These are phyloP conservation scores for Homarus americanus DNA, from an alignment of 1,140 invertebrate species.

Conservation along the genomic window DNA sequence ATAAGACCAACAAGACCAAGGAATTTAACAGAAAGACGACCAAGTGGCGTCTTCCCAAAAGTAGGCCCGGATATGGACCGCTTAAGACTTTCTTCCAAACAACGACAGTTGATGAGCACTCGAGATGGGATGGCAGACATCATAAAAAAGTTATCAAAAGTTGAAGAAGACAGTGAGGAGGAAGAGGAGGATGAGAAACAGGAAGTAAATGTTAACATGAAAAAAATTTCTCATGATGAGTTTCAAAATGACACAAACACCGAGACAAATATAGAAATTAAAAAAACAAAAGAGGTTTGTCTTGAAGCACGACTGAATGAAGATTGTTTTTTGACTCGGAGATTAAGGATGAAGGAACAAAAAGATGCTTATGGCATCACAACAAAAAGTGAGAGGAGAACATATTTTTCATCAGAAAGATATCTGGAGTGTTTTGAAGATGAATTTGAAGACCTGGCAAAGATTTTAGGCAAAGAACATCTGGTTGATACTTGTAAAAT, in stretches of 20 bases:
- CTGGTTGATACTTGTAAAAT: slow-evolving; percentile 30
- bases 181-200: slow-evolving; percentile 44
- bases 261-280: not conserved
- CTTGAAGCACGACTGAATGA: slow-evolving; percentile 26
- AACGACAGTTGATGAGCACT: slow-evolving; percentile 9
- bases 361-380: slow-evolving; percentile 57
- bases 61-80: slow-evolving; percentile 55
- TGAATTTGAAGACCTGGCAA: slow-evolving; percentile 59
- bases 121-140: slow-evolving; percentile 13
- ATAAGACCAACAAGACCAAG: not conserved
- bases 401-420: slow-evolving; percentile 66
- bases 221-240: not conserved
- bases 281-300: not conserved
- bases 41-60: slow-evolving; percentile 63
- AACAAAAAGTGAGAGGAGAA: slow-evolving; percentile 35
- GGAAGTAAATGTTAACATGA: not conserved
- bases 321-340: slow-evolving; percentile 68
- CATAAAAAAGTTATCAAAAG: slow-evolving; percentile 28
- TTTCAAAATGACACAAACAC: not conserved
- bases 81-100: slow-evolving; percentile 25
- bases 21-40: slow-evolving; percentile 37
- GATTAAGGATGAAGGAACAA: slow-evolving; percentile 37
- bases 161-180: slow-evolving; percentile 65
- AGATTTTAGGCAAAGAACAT: slow-evolving; percentile 52
- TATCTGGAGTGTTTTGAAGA: slow-evolving; percentile 69